A percentile compares a stretch with the other conserved stretches of the same genome.
These are phyloP conservation scores for Cyrtonyx montezumae DNA, from an alignment of 2,113 vertebrate genomes.

Conservation along the genomic window DNA sequence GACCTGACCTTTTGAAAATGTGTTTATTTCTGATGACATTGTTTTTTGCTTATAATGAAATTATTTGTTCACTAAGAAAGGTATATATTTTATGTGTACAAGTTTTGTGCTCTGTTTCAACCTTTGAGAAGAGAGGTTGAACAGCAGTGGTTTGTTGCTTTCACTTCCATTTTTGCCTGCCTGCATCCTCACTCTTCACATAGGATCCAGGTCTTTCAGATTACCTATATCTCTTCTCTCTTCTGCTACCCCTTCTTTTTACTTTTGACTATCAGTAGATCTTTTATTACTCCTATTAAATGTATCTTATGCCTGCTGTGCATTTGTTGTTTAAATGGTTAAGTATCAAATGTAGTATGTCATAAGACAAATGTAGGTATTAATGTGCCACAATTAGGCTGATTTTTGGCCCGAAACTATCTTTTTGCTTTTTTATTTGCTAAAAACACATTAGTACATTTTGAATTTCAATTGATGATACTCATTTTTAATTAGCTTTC, in stretches of 20 bases:
- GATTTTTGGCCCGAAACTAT: background rate
- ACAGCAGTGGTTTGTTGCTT: background rate
- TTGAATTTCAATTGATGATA: background rate
- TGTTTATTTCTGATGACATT: background rate
- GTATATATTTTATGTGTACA: background rate
- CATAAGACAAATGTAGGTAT: background rate
- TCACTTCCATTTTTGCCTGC: background rate
- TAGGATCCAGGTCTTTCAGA: background rate
- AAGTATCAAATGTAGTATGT: background rate
- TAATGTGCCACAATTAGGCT: background rate
- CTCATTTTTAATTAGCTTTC: background rate
- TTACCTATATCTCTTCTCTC: slow-evolving; percentile 1
- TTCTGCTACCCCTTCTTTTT: background rate
- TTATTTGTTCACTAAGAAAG: background rate
- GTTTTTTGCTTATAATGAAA: background rate
- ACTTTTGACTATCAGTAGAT: background rate
- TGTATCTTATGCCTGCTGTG: background rate
- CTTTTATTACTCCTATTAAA: slow-evolving; percentile 1
- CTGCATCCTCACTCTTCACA: background rate
- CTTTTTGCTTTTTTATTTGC: background rate
- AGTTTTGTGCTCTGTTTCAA: background rate
- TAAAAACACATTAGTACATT: background rate
- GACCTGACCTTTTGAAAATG: background rate
- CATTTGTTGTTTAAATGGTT: background rate
- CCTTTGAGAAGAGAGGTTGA: background rate